phyloP scores from a whole-genome alignment of 2,888 invertebrate species.

The Erebia epiphron region DNA sequence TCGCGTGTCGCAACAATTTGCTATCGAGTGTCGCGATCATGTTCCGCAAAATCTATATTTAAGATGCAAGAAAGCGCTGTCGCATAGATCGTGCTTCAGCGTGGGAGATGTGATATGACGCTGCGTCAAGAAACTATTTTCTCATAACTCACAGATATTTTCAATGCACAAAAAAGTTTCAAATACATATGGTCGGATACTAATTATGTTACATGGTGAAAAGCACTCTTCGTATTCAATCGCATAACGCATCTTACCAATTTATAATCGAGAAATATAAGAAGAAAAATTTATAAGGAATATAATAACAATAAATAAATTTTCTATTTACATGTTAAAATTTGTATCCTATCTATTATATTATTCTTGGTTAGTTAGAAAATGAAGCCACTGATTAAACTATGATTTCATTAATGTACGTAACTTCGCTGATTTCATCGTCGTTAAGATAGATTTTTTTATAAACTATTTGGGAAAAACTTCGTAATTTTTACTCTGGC shows the following conservation, averaged over 20 bases:
- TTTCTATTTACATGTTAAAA: constrained; percentile 79
- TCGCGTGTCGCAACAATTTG: too few species aligned
- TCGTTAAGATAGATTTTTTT: constrained; percentile 19
- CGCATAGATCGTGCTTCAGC: not conserved
- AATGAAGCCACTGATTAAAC: constrained; percentile 54
- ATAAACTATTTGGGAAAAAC: constrained; percentile 10
- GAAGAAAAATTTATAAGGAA: constrained; percentile 78
- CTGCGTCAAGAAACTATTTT: not conserved
- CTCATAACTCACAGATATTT: constrained; percentile 19
- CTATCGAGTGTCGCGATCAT: too few species aligned
- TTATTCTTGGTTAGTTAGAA: constrained; percentile 61
- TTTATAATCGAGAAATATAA: constrained; percentile 79
- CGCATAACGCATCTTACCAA: constrained; percentile 74
- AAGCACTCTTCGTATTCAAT: constrained; percentile 73
- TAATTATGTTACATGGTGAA: constrained; percentile 66
- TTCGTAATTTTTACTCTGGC: constrained; percentile 17
- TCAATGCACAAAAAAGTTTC: constrained; percentile 11
- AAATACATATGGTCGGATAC: constrained; percentile 44
- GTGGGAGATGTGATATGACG: not conserved
- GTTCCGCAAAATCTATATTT: too few species aligned
- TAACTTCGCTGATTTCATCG: constrained; percentile 32
- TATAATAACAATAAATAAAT: constrained; percentile 82
- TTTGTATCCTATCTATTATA: constrained; percentile 78
- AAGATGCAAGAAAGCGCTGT: too few species aligned
- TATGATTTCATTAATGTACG: constrained; percentile 45